phyloP scores from a whole-genome alignment of 2,113 vertebrate species.

The Vanacampus margaritifer region DNA sequence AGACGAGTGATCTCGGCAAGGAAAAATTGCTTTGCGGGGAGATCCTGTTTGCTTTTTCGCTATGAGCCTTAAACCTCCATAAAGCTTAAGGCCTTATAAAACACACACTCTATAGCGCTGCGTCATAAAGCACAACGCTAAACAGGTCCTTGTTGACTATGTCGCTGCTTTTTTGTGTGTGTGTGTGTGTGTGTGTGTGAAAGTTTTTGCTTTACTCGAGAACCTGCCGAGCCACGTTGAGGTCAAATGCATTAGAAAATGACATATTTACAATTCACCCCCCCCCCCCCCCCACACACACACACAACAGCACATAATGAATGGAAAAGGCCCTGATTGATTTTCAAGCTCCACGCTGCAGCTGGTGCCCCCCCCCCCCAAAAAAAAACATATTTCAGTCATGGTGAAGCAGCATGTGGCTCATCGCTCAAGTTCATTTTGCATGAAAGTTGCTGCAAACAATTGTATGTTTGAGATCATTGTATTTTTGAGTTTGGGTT shows the following conservation, averaged over 20 bases:
- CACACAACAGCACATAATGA: too few relatives aligned
- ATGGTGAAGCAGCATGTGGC: too few relatives aligned
- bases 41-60: conserved; percentile 42
- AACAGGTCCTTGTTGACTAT: conserved; percentile 34
- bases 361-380: too few relatives aligned
- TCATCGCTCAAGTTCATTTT: too few relatives aligned
- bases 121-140: conserved; percentile 35
- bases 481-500: too few relatives aligned
- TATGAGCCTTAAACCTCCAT: conserved; percentile 32
- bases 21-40: conserved; percentile 15
- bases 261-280: too few relatives aligned
- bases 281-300: too few relatives aligned
- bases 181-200: neutral
- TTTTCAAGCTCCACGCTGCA: too few relatives aligned
- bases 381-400: too few relatives aligned
- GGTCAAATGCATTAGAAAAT: conserved; percentile 8
- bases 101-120: conserved; percentile 17
- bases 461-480: too few relatives aligned
- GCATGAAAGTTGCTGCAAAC: too few relatives aligned
- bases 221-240: neutral
- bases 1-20: conserved; percentile 24
- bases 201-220: conserved; percentile 23
- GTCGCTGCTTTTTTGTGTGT: neutral
- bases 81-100: conserved; percentile 38
- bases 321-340: too few relatives aligned